A percentile compares a stretch with the other conserved stretches of the same genome.
Evolutionary conservation across 2,888 invertebrate genomes (phyloP).

Genomic region (Trachelus tabidus): DNA sequence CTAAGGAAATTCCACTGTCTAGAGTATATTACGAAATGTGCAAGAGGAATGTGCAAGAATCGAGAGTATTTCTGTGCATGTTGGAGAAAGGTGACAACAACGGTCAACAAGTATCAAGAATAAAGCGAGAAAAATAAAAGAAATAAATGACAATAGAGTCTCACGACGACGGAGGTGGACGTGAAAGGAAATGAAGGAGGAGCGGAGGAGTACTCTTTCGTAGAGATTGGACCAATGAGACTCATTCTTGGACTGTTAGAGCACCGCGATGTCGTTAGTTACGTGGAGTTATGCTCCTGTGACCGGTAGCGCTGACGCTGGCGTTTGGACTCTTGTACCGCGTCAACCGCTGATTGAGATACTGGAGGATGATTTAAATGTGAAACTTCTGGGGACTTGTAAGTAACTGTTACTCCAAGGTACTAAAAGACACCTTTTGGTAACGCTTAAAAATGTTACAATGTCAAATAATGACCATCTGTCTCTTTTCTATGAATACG

Average conservation of each 20-base stretch:
- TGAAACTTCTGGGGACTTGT: conserved; percentile 18
- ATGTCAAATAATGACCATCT: conserved; percentile 18
- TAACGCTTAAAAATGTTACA: conserved; percentile 11
- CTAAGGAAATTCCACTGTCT: background rate
- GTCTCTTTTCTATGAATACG: conserved; percentile 11
- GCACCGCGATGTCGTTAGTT: conserved; percentile 47
- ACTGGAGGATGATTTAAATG: conserved; percentile 32
- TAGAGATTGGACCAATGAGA: conserved; percentile 35
- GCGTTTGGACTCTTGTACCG: conserved; percentile 26
- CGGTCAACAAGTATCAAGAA: background rate
- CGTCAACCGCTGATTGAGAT: conserved; percentile 37
- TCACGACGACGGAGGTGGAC: background rate
- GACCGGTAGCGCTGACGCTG: conserved; percentile 11
- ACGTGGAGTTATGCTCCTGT: conserved; percentile 39
- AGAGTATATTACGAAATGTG: background rate
- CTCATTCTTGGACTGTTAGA: conserved; percentile 36
- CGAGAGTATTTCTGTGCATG: conserved; percentile 17
- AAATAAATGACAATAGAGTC: background rate
- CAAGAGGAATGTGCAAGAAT: background rate
- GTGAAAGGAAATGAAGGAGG: background rate
- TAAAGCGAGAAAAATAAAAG: background rate
- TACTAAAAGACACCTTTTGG: background rate
- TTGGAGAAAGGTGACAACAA: background rate
- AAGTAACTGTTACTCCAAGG: background rate
- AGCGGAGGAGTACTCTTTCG: background rate